Evolutionary conservation across 2,888 invertebrate genomes (phyloP).

Genomic region (Steinernema scapterisci): DNA sequence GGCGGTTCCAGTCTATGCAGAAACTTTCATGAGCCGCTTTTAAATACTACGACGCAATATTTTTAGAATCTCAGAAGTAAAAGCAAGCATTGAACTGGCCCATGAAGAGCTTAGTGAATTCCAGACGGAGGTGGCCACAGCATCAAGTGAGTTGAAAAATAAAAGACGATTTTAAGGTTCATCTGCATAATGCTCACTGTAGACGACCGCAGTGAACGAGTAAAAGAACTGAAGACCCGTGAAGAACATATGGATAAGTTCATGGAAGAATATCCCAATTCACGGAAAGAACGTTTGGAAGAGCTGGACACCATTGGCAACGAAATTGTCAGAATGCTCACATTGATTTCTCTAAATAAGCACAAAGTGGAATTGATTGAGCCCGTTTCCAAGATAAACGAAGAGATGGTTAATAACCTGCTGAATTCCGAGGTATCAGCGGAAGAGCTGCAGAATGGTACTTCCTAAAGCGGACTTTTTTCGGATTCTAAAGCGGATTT

Average conservation of each 20-base stretch:
- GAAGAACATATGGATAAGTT: slow-evolving; percentile 24
- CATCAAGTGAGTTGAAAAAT: background rate
- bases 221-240: background rate
- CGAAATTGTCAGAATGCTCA: background rate
- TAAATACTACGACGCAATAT: too few species aligned
- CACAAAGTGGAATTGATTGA: background rate
- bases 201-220: slow-evolving; percentile 25
- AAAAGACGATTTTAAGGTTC: background rate
- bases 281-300: background rate
- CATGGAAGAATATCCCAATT: slow-evolving; percentile 1
- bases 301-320: background rate
- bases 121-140: slow-evolving; percentile 26
- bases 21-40: too few species aligned
- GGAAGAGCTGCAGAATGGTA: slow-evolving; percentile 15
- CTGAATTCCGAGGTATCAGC: background rate
- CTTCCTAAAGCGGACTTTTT: background rate
- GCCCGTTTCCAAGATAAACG: background rate
- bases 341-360: background rate
- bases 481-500: background rate
- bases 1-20: too few species aligned
- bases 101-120: slow-evolving; percentile 67
- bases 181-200: background rate
- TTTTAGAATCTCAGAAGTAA: slow-evolving; percentile 48
- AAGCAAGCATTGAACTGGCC: slow-evolving; percentile 73
- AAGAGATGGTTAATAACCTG: background rate